phyloP scores from a whole-genome alignment of 2,888 invertebrate genomes.

The Nephrotoma flavescens region DNA sequence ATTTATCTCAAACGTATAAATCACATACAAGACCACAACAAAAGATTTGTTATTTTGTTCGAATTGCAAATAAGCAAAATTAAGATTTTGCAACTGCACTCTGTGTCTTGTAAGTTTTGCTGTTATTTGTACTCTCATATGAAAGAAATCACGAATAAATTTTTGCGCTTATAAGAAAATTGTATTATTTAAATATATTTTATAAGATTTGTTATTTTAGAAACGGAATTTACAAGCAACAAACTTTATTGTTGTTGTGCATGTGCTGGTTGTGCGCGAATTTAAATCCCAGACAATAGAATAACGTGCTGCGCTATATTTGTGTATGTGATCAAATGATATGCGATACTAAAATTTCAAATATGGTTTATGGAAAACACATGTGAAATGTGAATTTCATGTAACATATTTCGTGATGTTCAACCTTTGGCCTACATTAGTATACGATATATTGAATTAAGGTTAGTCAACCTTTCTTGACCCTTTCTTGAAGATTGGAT shows the following conservation, averaged over 20 bases:
- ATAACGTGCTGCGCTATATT: not conserved
- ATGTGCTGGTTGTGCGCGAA: not conserved
- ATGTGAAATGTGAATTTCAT: not conserved
- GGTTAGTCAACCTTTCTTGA: no score
- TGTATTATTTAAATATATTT: not conserved
- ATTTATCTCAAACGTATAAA: not conserved
- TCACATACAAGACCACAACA: not conserved
- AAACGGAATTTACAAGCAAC: not conserved
- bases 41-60: not conserved
- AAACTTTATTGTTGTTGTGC: not conserved
- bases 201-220: not conserved
- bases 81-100: not conserved
- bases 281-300: not conserved
- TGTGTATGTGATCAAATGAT: not conserved
- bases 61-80: not conserved
- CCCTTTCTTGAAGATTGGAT: no score
- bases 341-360: not conserved
- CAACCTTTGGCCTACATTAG: not conserved
- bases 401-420: not conserved
- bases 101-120: not conserved
- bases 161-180: not conserved
- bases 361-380: not conserved
- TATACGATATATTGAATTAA: no score
- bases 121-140: not conserved
- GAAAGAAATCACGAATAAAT: not conserved